These are phyloP conservation scores for Danaus chrysippus DNA, from an alignment of 2,888 invertebrate species.

Conservation along the genomic window DNA sequence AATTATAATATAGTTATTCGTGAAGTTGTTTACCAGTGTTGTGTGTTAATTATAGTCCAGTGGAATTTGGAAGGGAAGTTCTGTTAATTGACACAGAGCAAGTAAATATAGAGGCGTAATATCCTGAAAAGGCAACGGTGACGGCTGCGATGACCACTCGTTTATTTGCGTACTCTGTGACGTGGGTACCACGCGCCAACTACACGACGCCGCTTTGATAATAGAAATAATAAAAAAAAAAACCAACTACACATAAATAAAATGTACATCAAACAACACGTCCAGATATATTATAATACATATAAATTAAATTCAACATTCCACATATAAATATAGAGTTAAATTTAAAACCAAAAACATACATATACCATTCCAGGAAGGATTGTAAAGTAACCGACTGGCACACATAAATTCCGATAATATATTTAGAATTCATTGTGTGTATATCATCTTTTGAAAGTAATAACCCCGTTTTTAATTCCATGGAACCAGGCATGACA, in stretches of 20 bases:
- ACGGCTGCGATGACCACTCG: slow-evolving; percentile 34
- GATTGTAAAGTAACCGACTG: not conserved
- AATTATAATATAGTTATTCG: no score
- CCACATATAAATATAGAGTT: not conserved
- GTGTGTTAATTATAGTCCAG: not conserved
- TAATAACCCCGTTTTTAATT: slow-evolving; percentile 2
- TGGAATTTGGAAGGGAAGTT: not conserved
- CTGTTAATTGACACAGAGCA: slow-evolving; percentile 1
- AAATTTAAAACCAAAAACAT: no score
- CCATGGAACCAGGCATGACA: slow-evolving; percentile 1
- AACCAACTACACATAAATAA: slow-evolving; percentile 22
- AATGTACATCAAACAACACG: slow-evolving; percentile 31
- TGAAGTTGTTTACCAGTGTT: no score
- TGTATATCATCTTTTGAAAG: slow-evolving; percentile 7
- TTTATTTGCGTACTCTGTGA: slow-evolving; percentile 40
- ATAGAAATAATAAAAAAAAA: slow-evolving; percentile 20
- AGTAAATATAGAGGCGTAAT: slow-evolving; percentile 15
- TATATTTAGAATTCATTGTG: slow-evolving; percentile 3
- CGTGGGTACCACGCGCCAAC: slow-evolving; percentile 29
- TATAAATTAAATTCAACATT: slow-evolving; percentile 1
- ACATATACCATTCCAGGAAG: not conserved
- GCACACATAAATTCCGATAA: slow-evolving; percentile 5
- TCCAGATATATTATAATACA: slow-evolving; percentile 21
- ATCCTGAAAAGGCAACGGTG: slow-evolving; percentile 35
- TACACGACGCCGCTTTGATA: slow-evolving; percentile 25